phyloP scores from a whole-genome alignment of 1,140 invertebrate genomes.

The fruit fly (Drosophila melanogaster) region DNA sequence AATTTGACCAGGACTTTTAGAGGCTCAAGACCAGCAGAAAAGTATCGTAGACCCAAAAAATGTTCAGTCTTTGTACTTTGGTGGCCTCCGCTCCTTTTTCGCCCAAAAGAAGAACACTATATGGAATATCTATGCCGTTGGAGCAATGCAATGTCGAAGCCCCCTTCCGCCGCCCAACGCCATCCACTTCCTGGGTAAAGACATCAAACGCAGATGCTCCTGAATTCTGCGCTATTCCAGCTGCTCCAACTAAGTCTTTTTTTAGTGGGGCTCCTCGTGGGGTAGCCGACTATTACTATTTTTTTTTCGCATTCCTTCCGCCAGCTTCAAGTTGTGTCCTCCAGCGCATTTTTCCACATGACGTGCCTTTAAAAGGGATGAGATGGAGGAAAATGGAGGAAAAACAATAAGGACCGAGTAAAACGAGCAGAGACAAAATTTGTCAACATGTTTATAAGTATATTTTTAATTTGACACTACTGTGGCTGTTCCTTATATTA shows the following conservation, averaged over 20 bases:
- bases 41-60: neutral
- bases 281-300: conserved; percentile 10
- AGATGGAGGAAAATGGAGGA: neutral
- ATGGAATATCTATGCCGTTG: conserved; percentile 23
- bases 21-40: no score
- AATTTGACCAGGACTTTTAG: no score
- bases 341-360: conserved; percentile 45
- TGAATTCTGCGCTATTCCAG: conserved; percentile 17
- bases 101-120: neutral
- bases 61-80: conserved; percentile 8
- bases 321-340: conserved; percentile 39
- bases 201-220: conserved; percentile 68
- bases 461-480: conserved; percentile 11
- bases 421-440: conserved; percentile 50
- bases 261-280: conserved; percentile 12
- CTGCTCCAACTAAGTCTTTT: conserved; percentile 6
- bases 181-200: conserved; percentile 14
- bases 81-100: neutral
- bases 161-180: neutral
- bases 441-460: conserved; percentile 73
- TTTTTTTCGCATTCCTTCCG: conserved; percentile 30
- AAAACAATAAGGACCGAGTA: conserved; percentile 11
- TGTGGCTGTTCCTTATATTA: conserved; percentile 12
- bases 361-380: conserved; percentile 15
- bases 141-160: conserved; percentile 45